These are phyloP conservation scores for Ennomos fuscantarius DNA, from an alignment of 2,888 invertebrate genomes.

Conservation along the genomic window DNA sequence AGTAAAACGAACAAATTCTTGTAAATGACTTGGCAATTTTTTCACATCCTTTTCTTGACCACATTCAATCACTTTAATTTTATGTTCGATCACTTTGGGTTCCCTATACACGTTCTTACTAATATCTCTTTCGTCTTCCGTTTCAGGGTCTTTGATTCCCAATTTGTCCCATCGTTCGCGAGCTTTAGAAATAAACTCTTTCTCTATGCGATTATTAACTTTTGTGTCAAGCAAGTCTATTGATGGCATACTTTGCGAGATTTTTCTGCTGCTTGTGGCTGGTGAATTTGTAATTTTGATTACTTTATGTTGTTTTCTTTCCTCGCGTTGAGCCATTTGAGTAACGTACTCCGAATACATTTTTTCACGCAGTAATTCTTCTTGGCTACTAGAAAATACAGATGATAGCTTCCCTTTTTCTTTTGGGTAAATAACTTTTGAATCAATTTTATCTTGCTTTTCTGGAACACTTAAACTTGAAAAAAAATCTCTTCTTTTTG, in stretches of 20 bases:
- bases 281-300: constrained; percentile 90
- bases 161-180: constrained; percentile 89
- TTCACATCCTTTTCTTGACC: constrained; percentile 85
- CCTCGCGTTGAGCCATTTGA: constrained; percentile 91
- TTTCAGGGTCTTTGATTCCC: constrained; percentile 88
- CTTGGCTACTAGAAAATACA: constrained; percentile 86
- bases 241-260: constrained; percentile 71
- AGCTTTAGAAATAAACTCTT: constrained; percentile 92
- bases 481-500: constrained; percentile 77
- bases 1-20: constrained; percentile 90
- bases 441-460: constrained; percentile 3
- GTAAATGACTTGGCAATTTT: constrained; percentile 90
- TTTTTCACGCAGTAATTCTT: constrained; percentile 90
- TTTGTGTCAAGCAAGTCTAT: constrained; percentile 68
- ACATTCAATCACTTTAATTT: constrained; percentile 88
- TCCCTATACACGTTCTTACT: constrained; percentile 65
- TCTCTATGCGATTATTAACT: constrained; percentile 86
- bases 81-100: constrained; percentile 76
- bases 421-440: constrained; percentile 2
- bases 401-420: constrained; percentile 62
- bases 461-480: constrained; percentile 34
- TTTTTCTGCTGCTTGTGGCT: constrained; percentile 47
- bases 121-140: constrained; percentile 84
- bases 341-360: constrained; percentile 94
- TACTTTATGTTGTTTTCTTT: constrained; percentile 91